Percentiles rank a stretch among this genome's conserved stretches.
Evolutionary conservation across 2,797 vertebrate species (phyloP).

Genomic region (Hirundo rustica): DNA sequence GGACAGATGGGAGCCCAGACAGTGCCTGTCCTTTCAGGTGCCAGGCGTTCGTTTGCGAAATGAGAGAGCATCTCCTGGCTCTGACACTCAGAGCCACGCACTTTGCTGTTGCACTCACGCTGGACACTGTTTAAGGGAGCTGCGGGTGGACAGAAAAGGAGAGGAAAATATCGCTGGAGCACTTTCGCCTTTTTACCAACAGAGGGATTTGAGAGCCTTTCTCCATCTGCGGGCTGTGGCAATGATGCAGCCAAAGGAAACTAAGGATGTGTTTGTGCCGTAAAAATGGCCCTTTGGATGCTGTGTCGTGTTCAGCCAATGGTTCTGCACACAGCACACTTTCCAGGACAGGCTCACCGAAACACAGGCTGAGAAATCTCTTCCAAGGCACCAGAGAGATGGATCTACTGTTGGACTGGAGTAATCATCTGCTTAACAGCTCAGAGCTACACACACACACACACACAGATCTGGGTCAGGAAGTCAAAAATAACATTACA

Average conservation of each 20-base stretch:
- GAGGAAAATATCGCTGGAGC: constrained; percentile 32
- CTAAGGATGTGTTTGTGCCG: neutral
- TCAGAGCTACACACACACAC: neutral
- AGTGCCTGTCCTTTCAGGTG: neutral
- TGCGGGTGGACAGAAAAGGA: neutral
- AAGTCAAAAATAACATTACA: constrained; percentile 41
- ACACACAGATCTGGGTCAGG: constrained; percentile 4
- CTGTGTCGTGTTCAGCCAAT: neutral
- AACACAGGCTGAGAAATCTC: neutral
- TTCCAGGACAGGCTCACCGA: neutral
- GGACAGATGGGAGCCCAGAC: neutral
- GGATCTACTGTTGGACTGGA: neutral
- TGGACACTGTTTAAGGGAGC: neutral
- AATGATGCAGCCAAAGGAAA: neutral
- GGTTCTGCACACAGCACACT: neutral
- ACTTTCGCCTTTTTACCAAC: constrained; percentile 67
- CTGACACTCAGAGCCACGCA: neutral
- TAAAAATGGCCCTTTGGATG: constrained; percentile 43
- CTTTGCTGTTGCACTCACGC: fast-evolving
- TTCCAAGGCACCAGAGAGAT: constrained; percentile 27
- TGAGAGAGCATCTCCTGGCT: fast-evolving
- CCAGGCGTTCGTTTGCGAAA: neutral
- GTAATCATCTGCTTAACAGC: constrained; percentile 41
- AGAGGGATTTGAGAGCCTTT: constrained; percentile 69
- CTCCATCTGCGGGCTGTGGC: constrained; percentile 39